Evolutionary conservation across 1,140 invertebrate genomes (phyloP).

Genomic region (Coelopa frigida): DNA sequence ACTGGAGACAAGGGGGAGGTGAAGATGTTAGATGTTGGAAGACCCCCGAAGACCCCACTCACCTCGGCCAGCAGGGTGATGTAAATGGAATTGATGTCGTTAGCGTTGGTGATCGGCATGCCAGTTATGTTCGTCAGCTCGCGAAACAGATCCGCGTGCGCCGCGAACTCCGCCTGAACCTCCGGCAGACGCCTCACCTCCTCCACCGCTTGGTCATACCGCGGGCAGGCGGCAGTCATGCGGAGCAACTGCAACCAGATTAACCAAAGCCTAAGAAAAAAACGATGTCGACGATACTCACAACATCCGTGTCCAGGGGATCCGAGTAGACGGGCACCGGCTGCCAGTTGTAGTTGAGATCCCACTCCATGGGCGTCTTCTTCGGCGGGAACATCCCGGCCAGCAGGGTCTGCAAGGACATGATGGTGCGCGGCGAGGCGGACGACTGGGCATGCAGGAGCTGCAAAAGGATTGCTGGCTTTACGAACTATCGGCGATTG

Average conservation of each 20-base stretch:
- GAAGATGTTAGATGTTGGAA: background rate
- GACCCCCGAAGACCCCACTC: no score
- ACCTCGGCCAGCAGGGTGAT: conserved; percentile 54
- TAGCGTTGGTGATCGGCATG: conserved; percentile 47
- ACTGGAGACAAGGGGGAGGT: conserved; percentile 26
- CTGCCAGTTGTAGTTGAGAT: conserved; percentile 60
- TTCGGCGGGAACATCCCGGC: conserved; percentile 62
- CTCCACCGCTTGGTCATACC: conserved; percentile 50
- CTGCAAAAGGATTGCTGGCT: conserved; percentile 16
- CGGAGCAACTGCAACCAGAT: conserved; percentile 52
- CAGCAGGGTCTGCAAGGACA: conserved; percentile 63
- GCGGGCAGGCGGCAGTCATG: conserved; percentile 47
- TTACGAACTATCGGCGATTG: background rate
- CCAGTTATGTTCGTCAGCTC: conserved; percentile 52
- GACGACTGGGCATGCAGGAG: conserved; percentile 60
- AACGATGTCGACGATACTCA: conserved; percentile 5
- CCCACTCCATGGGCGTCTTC: conserved; percentile 52
- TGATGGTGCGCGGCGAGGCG: conserved; percentile 64
- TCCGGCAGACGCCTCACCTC: conserved; percentile 44
- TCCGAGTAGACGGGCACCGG: conserved; percentile 65
- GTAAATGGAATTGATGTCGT: conserved; percentile 56
- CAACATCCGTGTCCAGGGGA: conserved; percentile 50
- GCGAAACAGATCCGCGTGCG: conserved; percentile 48
- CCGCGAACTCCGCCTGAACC: conserved; percentile 46
- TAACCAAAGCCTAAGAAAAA: conserved; percentile 29